Percentiles rank a stretch among this genome's conserved stretches.
These are phyloP conservation scores for Gortyna flavago DNA, from an alignment of 2,888 invertebrate species.

Conservation along the genomic window DNA sequence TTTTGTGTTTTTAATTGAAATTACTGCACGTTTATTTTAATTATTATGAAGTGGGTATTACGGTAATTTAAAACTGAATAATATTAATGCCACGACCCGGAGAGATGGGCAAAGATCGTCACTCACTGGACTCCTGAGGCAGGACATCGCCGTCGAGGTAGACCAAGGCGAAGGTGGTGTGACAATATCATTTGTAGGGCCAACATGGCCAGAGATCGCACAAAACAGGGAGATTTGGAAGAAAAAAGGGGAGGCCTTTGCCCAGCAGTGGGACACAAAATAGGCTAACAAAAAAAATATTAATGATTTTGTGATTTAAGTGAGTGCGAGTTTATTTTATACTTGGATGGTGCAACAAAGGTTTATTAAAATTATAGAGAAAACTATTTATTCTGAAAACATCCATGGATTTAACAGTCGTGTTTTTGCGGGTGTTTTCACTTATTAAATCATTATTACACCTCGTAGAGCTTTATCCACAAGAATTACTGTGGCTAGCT, in stretches of 20 bases:
- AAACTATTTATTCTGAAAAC: not conserved
- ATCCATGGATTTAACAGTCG: too few relatives aligned
- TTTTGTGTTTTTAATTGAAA: constrained; percentile 37
- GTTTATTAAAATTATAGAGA: not conserved
- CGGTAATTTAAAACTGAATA: not conserved
- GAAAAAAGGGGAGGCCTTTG: too few relatives aligned
- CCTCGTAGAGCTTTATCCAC: not conserved
- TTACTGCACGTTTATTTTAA: constrained; percentile 17
- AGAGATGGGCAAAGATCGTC: too few relatives aligned
- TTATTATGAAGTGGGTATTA: constrained; percentile 2
- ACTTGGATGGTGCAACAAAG: not conserved
- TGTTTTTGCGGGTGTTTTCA: not conserved
- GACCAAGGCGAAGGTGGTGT: too few relatives aligned
- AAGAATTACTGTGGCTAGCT: not conserved
- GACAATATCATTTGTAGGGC: too few relatives aligned
- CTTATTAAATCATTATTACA: not conserved
- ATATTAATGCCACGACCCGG: too few relatives aligned
- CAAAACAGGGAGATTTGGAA: too few relatives aligned
- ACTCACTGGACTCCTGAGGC: too few relatives aligned
- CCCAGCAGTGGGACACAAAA: too few relatives aligned
- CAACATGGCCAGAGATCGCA: too few relatives aligned
- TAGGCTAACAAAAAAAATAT: too few relatives aligned
- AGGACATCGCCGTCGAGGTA: too few relatives aligned
- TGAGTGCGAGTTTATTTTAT: not conserved
- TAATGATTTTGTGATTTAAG: not conserved